A percentile compares a stretch with the other conserved stretches of the same genome.
phyloP scores from a whole-genome alignment of 2,113 vertebrate species.

The Lophotis ruficrista region DNA sequence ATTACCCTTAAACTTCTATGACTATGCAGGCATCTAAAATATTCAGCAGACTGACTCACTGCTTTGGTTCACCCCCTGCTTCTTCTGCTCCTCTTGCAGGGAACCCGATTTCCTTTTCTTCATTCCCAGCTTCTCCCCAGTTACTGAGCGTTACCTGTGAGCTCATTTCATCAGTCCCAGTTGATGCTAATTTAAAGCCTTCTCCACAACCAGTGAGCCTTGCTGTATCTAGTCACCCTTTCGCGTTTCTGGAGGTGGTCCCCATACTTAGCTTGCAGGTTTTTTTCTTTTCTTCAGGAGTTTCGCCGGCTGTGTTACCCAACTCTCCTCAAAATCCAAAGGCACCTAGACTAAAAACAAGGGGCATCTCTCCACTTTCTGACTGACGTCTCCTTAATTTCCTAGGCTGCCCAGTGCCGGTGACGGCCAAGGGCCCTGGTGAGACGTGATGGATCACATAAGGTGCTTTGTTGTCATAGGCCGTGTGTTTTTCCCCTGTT shows the following conservation, averaged over 20 bases:
- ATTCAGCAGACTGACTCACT: background rate
- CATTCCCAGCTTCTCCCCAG: background rate
- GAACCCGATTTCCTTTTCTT: background rate
- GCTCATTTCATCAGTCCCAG: background rate
- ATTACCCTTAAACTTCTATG: background rate
- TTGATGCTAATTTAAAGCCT: background rate
- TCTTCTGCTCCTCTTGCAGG: background rate
- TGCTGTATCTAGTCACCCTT: background rate
- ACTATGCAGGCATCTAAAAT: background rate
- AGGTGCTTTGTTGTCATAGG: background rate
- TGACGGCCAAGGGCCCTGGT: background rate
- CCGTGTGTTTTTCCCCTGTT: background rate
- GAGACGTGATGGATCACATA: accelerated
- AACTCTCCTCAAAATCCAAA: background rate
- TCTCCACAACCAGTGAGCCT: background rate
- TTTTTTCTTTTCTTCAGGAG: background rate
- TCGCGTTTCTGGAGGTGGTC: background rate
- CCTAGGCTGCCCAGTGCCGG: background rate
- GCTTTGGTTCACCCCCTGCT: background rate
- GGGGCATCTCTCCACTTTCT: background rate
- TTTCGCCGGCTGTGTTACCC: background rate
- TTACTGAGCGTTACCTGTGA: background rate
- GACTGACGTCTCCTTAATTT: background rate
- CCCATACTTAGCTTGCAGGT: background rate
- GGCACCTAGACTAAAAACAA: background rate